Base-by-base conservation (phyloP, 2,888 invertebrate genomes). In the Hypena proboscidalis region DNA sequence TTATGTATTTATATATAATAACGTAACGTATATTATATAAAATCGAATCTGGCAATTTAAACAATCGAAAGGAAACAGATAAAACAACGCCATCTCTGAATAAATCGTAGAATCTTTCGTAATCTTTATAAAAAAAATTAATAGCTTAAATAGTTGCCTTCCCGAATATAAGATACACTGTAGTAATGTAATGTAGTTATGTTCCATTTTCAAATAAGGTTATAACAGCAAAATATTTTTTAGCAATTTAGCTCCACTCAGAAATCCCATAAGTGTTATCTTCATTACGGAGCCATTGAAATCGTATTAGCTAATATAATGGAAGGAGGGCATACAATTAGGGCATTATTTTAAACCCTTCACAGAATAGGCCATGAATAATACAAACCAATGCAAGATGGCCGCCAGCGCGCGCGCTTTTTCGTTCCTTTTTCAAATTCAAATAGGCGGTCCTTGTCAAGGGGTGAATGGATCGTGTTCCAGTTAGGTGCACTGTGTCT, bases 341-440 rank as follows among this genome's bases (percentile, higher is more conserved):
- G 19, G 32, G 32, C 40, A 44, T 46, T 42, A 66, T 60, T 54
- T 40, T 51, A 49, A 40, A 44, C 53, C 50, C 38, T 61, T 36
- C 39, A 33, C 9, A 33, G 20, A 37, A 41, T 39, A 64, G 57
- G 51, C 29, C 57, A 44, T 66, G 58, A 63, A 71, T n/a, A n/a
- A n/a, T 70, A 72, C 69, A 64, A 46, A 52, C 54, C 37, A 49
- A 58, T 69, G 39, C 77, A 85, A 85, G 63, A 85, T 85, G 85
- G 85, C 83, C 67, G 66, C 49, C 67, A 58, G 61, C 67, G 56
- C 75, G 33, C 58, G 74, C 77, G 80, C 71, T 71, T 79, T 79
- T 80, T 80, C 59, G 66, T 82, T 80, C 71, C 70, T 80, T 73
- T 85, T 86, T 85, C 80, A 73, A 76, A 79, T 77, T 83, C 77